phyloP scores from a whole-genome alignment of 2,797 vertebrate species.

The Melopsittacus undulatus region DNA sequence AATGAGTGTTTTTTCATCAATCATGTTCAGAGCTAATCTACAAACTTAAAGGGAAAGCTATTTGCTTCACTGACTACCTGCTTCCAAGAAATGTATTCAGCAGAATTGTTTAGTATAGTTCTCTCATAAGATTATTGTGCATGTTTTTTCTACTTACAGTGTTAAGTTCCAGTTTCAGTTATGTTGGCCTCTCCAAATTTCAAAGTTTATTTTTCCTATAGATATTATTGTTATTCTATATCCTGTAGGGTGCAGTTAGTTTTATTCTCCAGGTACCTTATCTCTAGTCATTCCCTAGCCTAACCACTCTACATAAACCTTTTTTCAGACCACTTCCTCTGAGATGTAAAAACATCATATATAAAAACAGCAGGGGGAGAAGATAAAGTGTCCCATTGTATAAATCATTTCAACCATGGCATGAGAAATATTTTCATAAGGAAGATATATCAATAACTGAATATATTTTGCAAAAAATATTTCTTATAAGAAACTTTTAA shows the following conservation, averaged over 20 bases:
- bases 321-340: background rate
- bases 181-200: background rate
- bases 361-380: slow-evolving; percentile 10
- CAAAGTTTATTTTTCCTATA: background rate
- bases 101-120: background rate
- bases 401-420: slow-evolving; percentile 40
- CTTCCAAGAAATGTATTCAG: background rate
- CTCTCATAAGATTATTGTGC: background rate
- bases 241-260: background rate
- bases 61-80: background rate
- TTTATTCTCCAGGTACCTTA: slow-evolving; percentile 29
- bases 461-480: background rate
- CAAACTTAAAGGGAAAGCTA: background rate
- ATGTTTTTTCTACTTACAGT: background rate
- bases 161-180: background rate
- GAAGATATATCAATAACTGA: slow-evolving; percentile 3
- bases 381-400: background rate
- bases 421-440: slow-evolving; percentile 49
- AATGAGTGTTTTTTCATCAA: background rate
- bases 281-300: background rate
- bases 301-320: background rate
- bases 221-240: slow-evolving; percentile 22
- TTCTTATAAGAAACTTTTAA: background rate
- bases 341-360: slow-evolving; percentile 10
- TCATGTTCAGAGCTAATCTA: background rate